These are phyloP conservation scores for Sabatieria punctata DNA, from an alignment of 2,888 invertebrate species.

Conservation along the genomic window DNA sequence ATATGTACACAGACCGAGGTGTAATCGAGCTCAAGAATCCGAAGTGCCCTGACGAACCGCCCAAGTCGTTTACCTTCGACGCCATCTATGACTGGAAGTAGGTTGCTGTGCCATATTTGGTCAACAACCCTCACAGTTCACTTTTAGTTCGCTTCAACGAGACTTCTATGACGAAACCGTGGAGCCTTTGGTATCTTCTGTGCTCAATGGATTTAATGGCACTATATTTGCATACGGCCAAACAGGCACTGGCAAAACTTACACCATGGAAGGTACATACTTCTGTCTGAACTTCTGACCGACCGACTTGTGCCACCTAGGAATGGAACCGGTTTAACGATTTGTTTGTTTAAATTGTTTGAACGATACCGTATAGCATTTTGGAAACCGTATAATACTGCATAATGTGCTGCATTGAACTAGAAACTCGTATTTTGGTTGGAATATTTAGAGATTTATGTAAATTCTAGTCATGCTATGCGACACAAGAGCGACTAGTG, in stretches of 20 bases:
- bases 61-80: slow-evolving; percentile 88
- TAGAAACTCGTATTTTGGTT: no score
- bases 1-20: slow-evolving; percentile 65
- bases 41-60: slow-evolving; percentile 45
- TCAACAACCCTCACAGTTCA: slow-evolving; percentile 1
- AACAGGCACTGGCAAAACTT: slow-evolving; percentile 78
- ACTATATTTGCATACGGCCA: slow-evolving; percentile 99
- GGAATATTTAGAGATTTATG: no score
- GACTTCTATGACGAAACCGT: slow-evolving; percentile 91
- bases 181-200: slow-evolving; percentile 77
- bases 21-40: slow-evolving; percentile 76
- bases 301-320: no score
- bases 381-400: no score
- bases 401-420: no score
- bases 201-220: slow-evolving; percentile 91
- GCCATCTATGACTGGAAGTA: slow-evolving; percentile 76
- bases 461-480: no score
- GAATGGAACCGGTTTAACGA: no score
- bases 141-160: slow-evolving; percentile 58
- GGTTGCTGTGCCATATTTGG: slow-evolving; percentile 22
- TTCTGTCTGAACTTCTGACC: no score
- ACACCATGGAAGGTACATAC: slow-evolving; percentile 46
- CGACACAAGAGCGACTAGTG: no score
- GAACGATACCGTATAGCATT: no score
- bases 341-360: no score